A percentile compares a stretch with the other conserved stretches of the same genome.
Conservation (phyloP, 2,888 invertebrate species). For the Luperina nickerlii region DNA sequence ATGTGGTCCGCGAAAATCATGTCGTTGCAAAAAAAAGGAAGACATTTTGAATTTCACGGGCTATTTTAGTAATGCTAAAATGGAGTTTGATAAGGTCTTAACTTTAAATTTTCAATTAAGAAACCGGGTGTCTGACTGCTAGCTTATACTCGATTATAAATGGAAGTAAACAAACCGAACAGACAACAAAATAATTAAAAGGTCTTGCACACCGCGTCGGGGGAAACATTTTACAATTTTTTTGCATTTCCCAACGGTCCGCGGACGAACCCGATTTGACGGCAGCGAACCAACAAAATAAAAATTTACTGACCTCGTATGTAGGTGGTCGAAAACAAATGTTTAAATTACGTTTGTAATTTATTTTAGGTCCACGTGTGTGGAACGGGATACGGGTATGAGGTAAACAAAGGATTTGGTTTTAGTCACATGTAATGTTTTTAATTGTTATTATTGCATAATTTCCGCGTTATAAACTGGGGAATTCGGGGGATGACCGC, state of each 20-base stretch:
- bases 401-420: constrained; percentile 8
- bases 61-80: background rate
- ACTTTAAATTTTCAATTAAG: background rate
- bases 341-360: constrained; percentile 38
- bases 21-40: too few species aligned
- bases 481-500: too few species aligned
- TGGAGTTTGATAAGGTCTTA: background rate
- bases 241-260: constrained; percentile 57
- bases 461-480: too few species aligned
- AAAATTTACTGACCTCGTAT: constrained; percentile 30
- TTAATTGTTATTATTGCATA: too few species aligned
- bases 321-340: constrained; percentile 25
- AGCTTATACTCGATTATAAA: constrained; percentile 9
- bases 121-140: background rate
- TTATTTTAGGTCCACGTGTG: constrained; percentile 24
- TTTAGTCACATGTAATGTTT: too few species aligned
- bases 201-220: constrained; percentile 22
- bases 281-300: constrained; percentile 45
- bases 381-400: background rate
- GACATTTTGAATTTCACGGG: too few species aligned
- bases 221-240: constrained; percentile 43
- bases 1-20: background rate
- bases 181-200: constrained; percentile 59
- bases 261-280: constrained; percentile 37
- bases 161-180: constrained; percentile 24